Percentiles rank a stretch among this genome's conserved stretches.
Conservation (phyloP, 1,140 invertebrate genomes). For the Drosophila parabipectinata region DNA sequence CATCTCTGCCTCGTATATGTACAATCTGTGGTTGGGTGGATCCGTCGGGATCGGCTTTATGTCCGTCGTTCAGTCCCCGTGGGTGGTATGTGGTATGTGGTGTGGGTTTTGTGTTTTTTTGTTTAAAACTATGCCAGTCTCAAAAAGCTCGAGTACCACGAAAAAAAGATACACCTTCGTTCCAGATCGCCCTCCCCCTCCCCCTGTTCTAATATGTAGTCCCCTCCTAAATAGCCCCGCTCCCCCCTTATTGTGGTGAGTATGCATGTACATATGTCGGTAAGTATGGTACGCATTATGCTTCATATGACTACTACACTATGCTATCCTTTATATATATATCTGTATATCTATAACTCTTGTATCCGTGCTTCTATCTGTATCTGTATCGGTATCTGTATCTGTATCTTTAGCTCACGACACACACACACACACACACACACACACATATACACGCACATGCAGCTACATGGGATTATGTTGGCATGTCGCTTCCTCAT, state of each 20-base stretch:
- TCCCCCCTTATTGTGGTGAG: conserved; percentile 32
- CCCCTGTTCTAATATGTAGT: background rate
- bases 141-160: conserved; percentile 84
- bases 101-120: conserved; percentile 21
- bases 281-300: conserved; percentile 27
- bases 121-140: conserved; percentile 84
- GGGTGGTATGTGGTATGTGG: conserved; percentile 5
- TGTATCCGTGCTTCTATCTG: background rate
- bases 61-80: conserved; percentile 23
- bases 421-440: conserved; percentile 53
- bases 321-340: conserved; percentile 32
- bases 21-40: conserved; percentile 12
- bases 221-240: background rate
- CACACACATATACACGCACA: conserved; percentile 43
- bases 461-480: conserved; percentile 40
- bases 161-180: conserved; percentile 52
- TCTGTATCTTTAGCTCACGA: conserved; percentile 22
- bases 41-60: conserved; percentile 12
- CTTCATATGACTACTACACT: conserved; percentile 51
- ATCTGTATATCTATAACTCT: conserved; percentile 26
- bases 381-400: background rate
- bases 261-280: conserved; percentile 40
- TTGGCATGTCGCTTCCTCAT: conserved; percentile 27
- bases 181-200: conserved; percentile 4
- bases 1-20: conserved; percentile 16